Evolutionary conservation across 2,888 invertebrate species (phyloP).

Genomic region (Lingula anatina): DNA sequence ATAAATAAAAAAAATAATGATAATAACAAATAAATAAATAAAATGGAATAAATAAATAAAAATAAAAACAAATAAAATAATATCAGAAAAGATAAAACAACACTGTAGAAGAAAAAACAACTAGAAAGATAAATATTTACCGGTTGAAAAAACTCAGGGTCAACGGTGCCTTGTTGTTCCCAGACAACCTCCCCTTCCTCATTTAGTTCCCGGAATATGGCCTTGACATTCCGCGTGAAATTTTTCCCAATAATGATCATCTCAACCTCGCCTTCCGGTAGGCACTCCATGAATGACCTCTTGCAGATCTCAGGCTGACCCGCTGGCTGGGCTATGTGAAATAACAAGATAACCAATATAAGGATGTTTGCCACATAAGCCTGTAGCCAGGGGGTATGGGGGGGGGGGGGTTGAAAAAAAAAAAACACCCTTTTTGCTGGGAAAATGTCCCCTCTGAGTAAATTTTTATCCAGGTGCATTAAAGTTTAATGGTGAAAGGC

Average conservation of each 20-base stretch:
- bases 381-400: neutral
- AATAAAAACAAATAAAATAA: too few relatives aligned
- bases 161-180: slow-evolving; percentile 50
- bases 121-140: too few relatives aligned
- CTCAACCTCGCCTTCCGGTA: slow-evolving; percentile 45
- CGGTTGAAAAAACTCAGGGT: slow-evolving; percentile 50
- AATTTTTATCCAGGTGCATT: too few relatives aligned
- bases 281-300: slow-evolving; percentile 39
- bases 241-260: slow-evolving; percentile 55
- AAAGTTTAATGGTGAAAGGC: too few relatives aligned
- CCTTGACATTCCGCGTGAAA: slow-evolving; percentile 51
- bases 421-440: too few relatives aligned
- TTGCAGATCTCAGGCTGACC: slow-evolving; percentile 53
- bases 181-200: slow-evolving; percentile 40
- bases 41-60: too few relatives aligned
- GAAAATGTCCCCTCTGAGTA: too few relatives aligned
- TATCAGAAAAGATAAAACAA: too few relatives aligned
- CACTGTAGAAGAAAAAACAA: too few relatives aligned
- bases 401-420: neutral
- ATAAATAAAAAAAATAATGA: too few relatives aligned
- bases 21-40: too few relatives aligned
- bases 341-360: neutral
- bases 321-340: slow-evolving; percentile 51
- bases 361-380: neutral
- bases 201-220: slow-evolving; percentile 47